Base-by-base conservation (phyloP, 2,113 vertebrate species). In the Aspidoscelis tigris region DNA sequence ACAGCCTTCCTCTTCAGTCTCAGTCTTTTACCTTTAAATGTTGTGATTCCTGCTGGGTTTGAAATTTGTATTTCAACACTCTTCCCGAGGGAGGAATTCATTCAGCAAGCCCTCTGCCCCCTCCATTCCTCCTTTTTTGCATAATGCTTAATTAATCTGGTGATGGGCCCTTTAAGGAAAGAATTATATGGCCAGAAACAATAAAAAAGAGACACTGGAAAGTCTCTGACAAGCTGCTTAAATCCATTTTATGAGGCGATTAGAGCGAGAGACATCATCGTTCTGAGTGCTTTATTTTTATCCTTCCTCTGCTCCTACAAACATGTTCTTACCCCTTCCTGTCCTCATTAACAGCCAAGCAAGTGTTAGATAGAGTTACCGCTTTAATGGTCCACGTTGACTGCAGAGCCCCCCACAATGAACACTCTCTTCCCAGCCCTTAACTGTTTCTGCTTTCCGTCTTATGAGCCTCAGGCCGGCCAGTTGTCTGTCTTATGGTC, bases 101-200 rank as follows among this genome's bases (percentile, higher is more conserved):
- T 87, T 82, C 80, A 55, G 77, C 77, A 82, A 87, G 58, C n/a
- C 80, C 76, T 82, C 85, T 73, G 75, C 58, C 68, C 80, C 66
- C n/a, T 66, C 77, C 47, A 72, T 81, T 50, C 71, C 72, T 80
- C 86, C 53, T 61, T 87, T 76, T 80, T 47, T 55, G 83, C 88
- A 86, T 91, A 90, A 91, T 84, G 89, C 87, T 79, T 87, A 88
- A 26, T 22, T 84, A 76, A 2, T 43, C 80, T 83, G 86, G 89
- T 81, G 87, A 68, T 12, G 76, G 72, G 87, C 87, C 87, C 87
- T 92, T 86, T 81, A 88, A 89, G 87, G 88, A 83, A 92, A 90
- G 89, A 88, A 87, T 89, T 87, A 71, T 90, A 84, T 20, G 82
- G 73, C 81, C 89, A 80, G 83, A 76, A 12, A 47, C 83, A 66